Conservation (phyloP, 1,140 invertebrate genomes). For the Drosophila seguyi region DNA sequence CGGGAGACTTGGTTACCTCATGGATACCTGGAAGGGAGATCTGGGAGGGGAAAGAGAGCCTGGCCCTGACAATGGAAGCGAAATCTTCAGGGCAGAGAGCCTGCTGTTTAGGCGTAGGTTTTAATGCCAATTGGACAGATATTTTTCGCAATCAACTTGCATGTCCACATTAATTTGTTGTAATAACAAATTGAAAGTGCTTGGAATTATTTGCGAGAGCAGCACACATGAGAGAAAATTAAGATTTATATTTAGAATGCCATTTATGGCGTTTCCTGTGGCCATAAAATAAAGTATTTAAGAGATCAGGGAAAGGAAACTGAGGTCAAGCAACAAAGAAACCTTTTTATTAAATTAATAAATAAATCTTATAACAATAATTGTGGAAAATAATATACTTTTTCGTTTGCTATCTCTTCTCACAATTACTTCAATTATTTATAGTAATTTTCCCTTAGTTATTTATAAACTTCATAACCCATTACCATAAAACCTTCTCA, state of each 20-base stretch:
- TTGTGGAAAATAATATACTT: too few species aligned
- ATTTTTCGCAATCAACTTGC: constrained; percentile 76
- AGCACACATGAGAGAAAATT: constrained; percentile 19
- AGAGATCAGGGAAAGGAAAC: too few species aligned
- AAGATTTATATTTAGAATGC: constrained; percentile 49
- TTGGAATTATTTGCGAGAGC: constrained; percentile 26
- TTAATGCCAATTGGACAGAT: constrained; percentile 73
- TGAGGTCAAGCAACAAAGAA: too few species aligned
- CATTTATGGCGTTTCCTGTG: constrained; percentile 14
- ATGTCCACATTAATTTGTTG: constrained; percentile 80
- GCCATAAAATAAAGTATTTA: not conserved
- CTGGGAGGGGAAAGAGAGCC: not conserved
- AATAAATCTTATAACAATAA: too few species aligned
- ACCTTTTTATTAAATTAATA: too few species aligned
- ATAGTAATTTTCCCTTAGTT: not conserved
- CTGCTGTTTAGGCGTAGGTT: constrained; percentile 74
- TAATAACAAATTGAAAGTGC: constrained; percentile 77
- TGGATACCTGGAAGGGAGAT: constrained; percentile 10
- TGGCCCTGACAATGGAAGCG: constrained; percentile 57
- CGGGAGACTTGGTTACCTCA: not conserved
- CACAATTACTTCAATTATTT: not conserved
- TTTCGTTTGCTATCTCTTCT: too few species aligned
- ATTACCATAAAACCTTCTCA: constrained; percentile 50
- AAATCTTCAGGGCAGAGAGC: constrained; percentile 28
- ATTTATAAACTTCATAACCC: not conserved